Conservation (phyloP, 2,113 vertebrate species). For the Mionectes macconnelli region DNA sequence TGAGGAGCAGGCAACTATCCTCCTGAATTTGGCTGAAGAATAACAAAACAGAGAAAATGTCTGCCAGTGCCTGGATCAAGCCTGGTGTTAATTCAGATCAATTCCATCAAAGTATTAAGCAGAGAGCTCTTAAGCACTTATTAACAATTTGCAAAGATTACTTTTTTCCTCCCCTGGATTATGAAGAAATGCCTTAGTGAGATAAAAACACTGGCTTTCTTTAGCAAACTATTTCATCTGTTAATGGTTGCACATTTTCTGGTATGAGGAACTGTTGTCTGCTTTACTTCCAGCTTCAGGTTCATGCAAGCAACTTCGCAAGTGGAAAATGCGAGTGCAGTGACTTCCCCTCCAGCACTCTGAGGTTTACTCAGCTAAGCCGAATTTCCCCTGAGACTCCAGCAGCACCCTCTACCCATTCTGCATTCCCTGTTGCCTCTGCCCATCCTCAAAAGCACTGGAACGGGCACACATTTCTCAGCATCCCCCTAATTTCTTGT, state of each 20-base stretch:
- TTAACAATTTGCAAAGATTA: neutral
- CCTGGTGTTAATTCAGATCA: neutral
- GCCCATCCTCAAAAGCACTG: no score
- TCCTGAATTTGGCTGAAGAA: neutral
- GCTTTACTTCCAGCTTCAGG: neutral
- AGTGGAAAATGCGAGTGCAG: neutral
- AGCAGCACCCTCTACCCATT: neutral
- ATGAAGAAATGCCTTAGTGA: neutral
- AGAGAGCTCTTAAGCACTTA: neutral
- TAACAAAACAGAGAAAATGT: neutral
- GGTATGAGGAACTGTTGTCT: neutral
- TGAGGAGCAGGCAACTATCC: neutral
- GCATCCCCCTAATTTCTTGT: neutral
- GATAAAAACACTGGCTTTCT: neutral
- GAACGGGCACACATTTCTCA: neutral
- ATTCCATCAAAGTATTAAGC: neutral
- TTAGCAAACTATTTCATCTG: neutral
- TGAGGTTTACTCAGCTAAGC: neutral
- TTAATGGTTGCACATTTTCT: neutral
- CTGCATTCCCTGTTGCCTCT: neutral
- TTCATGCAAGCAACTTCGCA: neutral
- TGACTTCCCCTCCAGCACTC: neutral
- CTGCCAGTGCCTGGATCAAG: neutral
- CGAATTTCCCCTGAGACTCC: rapidly evolving
- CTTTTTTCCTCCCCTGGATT: neutral